Evolutionary conservation across 2,113 vertebrate genomes (phyloP), one percentile per base, ranked within the genome.

Genomic region (Anas platyrhynchos): DNA sequence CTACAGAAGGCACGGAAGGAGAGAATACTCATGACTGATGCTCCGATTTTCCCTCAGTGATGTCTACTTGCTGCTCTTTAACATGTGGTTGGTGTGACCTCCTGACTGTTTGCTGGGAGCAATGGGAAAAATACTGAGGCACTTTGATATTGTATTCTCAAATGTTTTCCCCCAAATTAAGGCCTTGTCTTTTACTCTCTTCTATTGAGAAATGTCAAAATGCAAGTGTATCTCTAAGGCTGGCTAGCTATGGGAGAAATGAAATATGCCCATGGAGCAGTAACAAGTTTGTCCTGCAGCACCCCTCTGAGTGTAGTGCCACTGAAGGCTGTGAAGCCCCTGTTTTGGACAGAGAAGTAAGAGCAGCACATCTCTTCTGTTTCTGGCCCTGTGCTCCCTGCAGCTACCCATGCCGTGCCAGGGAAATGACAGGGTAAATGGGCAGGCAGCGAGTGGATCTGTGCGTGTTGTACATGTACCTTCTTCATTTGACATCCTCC

Each of bases 361-460:
- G 82, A 62, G 0, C 27, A 71, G 48, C 3, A 74, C 86, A 58
- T 17, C 44, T 71, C 6, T 71, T 2, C 22, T 66, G 3, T 11
- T 16, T 62, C 13, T 71, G 55, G 3, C n/a, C 7, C 8, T 1
- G 1, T 38, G 41, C 3, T 76, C 15, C 29, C 52, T 56, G 27
- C 15, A 86, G 32, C 14, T 65, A 29, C 38, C 14, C 34, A 21
- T 16, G 13, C 21, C 43, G 29, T 20, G 5, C 32, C 1, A 46
- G 43, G 26, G 89, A 68, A 94, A 81, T 31, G 31, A 6, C 31
- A 63, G 9, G 4, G 17, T 7, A 67, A 32, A 46, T 4, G 9
- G 61, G 4, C 8, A 46, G 25, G 16, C 3, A 52, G 0, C 0
- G 5, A 0, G 0, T 72, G 14, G 9, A 13, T 58, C 36, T 63